Percentiles rank a stretch among this genome's conserved stretches.
Conservation (phyloP, 2,113 vertebrate species). For the Urocynchramus pylzowi region DNA sequence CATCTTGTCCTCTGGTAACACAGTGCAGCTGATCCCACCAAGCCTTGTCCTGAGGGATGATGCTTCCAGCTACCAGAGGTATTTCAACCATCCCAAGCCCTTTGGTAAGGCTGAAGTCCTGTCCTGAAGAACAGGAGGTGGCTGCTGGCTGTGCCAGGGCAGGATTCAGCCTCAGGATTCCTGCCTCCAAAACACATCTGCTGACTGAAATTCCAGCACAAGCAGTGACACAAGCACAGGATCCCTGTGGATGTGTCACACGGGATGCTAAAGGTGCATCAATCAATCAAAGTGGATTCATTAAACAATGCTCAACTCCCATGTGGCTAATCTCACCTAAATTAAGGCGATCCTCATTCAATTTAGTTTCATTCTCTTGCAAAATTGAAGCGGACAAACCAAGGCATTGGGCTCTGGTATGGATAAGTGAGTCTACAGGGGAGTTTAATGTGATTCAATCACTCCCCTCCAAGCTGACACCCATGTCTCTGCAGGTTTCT, state of each 20-base stretch:
- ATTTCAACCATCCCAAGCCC: not conserved
- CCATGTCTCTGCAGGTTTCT: not conserved
- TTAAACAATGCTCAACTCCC: conserved; percentile 1
- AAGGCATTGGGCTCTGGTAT: not conserved
- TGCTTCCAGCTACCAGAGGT: not conserved
- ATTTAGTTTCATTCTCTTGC: not conserved
- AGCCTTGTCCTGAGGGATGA: not conserved
- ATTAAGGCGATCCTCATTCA: not conserved
- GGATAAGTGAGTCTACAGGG: accelerated
- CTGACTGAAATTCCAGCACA: not conserved
- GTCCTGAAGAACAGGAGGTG: accelerated
- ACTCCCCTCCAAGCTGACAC: not conserved
- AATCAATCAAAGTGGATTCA: conserved; percentile 3
- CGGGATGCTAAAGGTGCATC: not conserved
- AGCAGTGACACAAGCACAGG: not conserved
- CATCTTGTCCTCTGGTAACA: not conserved
- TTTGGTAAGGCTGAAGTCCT: not conserved
- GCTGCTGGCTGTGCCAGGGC: not conserved
- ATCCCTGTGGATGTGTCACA: not conserved
- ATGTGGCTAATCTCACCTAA: not conserved
- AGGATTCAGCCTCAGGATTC: not conserved
- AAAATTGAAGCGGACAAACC: not conserved
- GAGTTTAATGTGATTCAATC: not conserved
- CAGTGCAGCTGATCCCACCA: not conserved
- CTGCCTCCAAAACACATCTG: not conserved